Conservation (phyloP, 2,888 invertebrate species). For the Embidobia sp. region DNA sequence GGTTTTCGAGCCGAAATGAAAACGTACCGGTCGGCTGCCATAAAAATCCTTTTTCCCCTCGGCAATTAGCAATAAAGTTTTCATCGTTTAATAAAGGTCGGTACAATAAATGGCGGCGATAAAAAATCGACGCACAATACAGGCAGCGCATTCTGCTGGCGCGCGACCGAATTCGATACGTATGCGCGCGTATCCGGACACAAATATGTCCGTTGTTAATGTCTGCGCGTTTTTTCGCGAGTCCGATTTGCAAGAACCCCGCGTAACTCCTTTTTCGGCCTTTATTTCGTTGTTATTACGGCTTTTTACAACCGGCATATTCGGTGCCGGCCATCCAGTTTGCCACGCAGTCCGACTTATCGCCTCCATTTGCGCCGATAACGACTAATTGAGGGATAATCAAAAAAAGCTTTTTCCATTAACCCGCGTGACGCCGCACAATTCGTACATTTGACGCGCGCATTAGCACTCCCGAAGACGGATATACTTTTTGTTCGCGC, state of each 20-base stretch:
- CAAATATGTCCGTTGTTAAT: constrained; percentile 53
- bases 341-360: too few relatives aligned
- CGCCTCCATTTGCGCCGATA: too few relatives aligned
- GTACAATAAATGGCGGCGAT: constrained; percentile 76
- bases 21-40: constrained; percentile 74
- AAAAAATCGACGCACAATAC: constrained; percentile 76
- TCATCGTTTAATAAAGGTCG: constrained; percentile 78
- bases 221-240: constrained; percentile 22
- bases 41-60: constrained; percentile 75
- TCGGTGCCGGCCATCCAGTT: too few relatives aligned
- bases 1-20: constrained; percentile 73
- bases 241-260: constrained; percentile 50
- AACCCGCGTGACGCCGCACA: too few relatives aligned
- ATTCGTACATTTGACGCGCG: too few relatives aligned
- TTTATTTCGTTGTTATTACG: neutral
- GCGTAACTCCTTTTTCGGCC: constrained; percentile 41
- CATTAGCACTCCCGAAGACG: too few relatives aligned
- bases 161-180: constrained; percentile 32
- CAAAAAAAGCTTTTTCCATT: too few relatives aligned
- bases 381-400: too few relatives aligned
- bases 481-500: too few relatives aligned
- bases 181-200: constrained; percentile 47
- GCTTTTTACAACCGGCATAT: too few relatives aligned
- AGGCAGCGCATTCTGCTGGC: constrained; percentile 53
- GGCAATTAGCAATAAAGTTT: constrained; percentile 79